phyloP scores from a whole-genome alignment of 2,113 vertebrate genomes.

The Eptatretus burgeri region DNA sequence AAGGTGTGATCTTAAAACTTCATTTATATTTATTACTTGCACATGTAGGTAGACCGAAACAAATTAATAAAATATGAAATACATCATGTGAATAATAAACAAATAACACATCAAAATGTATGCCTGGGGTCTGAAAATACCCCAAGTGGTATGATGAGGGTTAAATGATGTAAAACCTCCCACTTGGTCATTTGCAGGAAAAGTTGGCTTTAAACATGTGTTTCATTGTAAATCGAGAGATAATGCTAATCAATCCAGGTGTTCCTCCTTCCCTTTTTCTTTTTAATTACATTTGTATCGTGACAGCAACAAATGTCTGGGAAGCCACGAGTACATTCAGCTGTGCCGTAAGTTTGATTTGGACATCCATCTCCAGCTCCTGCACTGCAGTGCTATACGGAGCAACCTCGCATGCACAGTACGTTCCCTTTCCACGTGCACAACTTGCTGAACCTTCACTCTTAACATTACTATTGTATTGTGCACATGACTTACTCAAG shows the following conservation, averaged over 20 bases:
- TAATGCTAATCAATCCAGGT: background rate
- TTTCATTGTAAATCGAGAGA: background rate
- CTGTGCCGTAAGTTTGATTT: constrained; percentile 80
- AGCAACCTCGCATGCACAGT: constrained; percentile 51
- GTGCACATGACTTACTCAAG: too few relatives aligned
- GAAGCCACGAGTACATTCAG: constrained; percentile 92
- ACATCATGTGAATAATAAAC: too few relatives aligned
- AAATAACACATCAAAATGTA: too few relatives aligned
- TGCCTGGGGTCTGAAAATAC: too few relatives aligned
- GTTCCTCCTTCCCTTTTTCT: background rate
- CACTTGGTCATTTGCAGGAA: background rate
- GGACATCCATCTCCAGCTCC: constrained; percentile 67
- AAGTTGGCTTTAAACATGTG: background rate
- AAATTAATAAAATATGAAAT: too few relatives aligned
- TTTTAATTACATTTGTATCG: constrained; percentile 1
- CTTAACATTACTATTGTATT: too few relatives aligned
- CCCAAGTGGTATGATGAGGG: too few relatives aligned
- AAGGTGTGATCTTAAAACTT: too few relatives aligned
- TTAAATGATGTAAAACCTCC: background rate
- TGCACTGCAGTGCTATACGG: constrained; percentile 31
- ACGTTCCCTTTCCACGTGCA: constrained; percentile 15
- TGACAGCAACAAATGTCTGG: constrained; percentile 57
- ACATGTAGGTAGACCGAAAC: too few relatives aligned
- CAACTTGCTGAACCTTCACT: too few relatives aligned
- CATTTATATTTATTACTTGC: too few relatives aligned